Evolutionary conservation across 1,140 invertebrate species (phyloP).

Genomic region (Hydropsyche tenuis): DNA sequence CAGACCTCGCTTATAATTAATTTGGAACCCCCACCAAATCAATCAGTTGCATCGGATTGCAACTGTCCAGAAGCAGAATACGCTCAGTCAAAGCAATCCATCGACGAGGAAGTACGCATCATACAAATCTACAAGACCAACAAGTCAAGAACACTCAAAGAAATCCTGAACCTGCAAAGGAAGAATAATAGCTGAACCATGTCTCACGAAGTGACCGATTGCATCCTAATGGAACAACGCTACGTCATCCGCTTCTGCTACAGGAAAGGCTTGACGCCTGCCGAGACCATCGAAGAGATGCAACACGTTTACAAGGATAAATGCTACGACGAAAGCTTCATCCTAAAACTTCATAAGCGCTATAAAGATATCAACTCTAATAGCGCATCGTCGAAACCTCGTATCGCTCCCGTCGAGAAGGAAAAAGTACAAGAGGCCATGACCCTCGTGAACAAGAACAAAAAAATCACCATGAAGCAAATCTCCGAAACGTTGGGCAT

Average conservation of each 20-base stretch:
- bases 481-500: background rate
- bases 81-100: too few species aligned
- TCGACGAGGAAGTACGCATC: too few species aligned
- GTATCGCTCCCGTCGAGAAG: background rate
- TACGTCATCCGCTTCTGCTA: slow-evolving; percentile 1
- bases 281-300: background rate
- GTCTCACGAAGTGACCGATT: background rate
- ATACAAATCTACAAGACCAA: too few species aligned
- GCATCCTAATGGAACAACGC: background rate
- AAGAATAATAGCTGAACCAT: background rate
- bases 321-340: background rate
- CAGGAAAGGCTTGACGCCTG: background rate
- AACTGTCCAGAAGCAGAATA: too few species aligned
- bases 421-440: background rate
- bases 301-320: background rate
- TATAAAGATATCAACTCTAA: background rate
- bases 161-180: too few species aligned
- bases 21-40: too few species aligned
- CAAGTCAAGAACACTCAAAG: too few species aligned
- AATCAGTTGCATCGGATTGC: too few species aligned
- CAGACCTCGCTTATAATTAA: too few species aligned
- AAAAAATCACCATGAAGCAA: background rate
- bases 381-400: background rate
- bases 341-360: background rate
- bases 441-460: background rate